phyloP scores from a whole-genome alignment of 1,140 invertebrate genomes.

The Gryon sp. region DNA sequence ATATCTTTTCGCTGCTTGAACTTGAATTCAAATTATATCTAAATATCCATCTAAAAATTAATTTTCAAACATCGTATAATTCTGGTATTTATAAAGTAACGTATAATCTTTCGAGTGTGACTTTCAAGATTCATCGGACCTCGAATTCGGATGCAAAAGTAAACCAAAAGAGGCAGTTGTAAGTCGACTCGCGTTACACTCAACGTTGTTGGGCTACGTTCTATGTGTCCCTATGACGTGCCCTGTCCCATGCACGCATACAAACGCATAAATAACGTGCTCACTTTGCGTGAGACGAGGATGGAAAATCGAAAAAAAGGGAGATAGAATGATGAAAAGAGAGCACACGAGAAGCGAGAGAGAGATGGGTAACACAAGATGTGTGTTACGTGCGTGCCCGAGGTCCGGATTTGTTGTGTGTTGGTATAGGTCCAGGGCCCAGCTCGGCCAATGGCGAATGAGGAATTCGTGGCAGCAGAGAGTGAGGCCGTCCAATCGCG shows the following conservation, averaged over 20 bases:
- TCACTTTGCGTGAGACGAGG: slow-evolving; percentile 37
- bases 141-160: slow-evolving; percentile 25
- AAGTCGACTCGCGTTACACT: slow-evolving; percentile 56
- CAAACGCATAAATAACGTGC: slow-evolving; percentile 52
- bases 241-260: slow-evolving; percentile 65
- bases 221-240: slow-evolving; percentile 64
- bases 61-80: too few species aligned
- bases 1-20: too few species aligned
- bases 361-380: slow-evolving; percentile 43
- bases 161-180: slow-evolving; percentile 47
- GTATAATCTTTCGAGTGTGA: slow-evolving; percentile 32
- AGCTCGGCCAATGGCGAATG: slow-evolving; percentile 75
- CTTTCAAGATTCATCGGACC: slow-evolving; percentile 32
- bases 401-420: slow-evolving; percentile 64
- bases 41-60: too few species aligned
- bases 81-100: too few species aligned
- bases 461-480: slow-evolving; percentile 76
- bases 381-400: slow-evolving; percentile 63
- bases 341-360: slow-evolving; percentile 27
- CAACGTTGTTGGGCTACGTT: slow-evolving; percentile 51
- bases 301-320: slow-evolving; percentile 17
- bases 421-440: slow-evolving; percentile 80
- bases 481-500: slow-evolving; percentile 74
- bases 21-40: too few species aligned
- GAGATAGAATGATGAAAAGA: slow-evolving; percentile 23